Evolutionary conservation across 1,140 invertebrate genomes (phyloP).

Genomic region (Cephus cinctus): DNA sequence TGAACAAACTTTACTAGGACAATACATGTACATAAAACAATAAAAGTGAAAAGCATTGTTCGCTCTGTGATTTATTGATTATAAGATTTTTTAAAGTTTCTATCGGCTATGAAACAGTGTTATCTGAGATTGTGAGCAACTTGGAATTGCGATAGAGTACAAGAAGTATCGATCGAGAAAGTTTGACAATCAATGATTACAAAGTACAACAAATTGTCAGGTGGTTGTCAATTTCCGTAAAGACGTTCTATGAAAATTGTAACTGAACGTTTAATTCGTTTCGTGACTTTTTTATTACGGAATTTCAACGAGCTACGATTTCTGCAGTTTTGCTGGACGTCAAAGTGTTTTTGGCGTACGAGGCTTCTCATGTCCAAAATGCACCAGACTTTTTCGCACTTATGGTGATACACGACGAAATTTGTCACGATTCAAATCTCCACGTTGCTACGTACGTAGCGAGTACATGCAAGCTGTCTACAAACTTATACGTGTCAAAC

Average conservation of each 20-base stretch:
- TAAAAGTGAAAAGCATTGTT: conserved; percentile 1
- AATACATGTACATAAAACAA: conserved; percentile 15
- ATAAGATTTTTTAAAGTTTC: no score
- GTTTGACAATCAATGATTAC: no score
- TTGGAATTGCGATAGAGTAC: no score
- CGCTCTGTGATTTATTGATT: not conserved
- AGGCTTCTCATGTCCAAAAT: conserved; percentile 28
- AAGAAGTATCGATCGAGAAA: no score
- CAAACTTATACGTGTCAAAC: conserved; percentile 31
- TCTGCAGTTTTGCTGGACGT: no score
- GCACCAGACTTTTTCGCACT: conserved; percentile 27
- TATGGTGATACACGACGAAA: conserved; percentile 31
- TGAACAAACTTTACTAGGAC: conserved; percentile 37
- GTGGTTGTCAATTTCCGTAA: not conserved
- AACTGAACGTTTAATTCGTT: no score
- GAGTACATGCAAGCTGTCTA: conserved; percentile 38
- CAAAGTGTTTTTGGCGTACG: no score
- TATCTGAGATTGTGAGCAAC: conserved; percentile 36
- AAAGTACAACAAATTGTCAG: not conserved
- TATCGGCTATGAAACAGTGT: no score
- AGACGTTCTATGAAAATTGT: no score
- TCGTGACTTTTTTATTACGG: no score
- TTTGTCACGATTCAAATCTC: conserved; percentile 35
- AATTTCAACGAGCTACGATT: no score
- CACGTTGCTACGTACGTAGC: conserved; percentile 36